phyloP scores from a whole-genome alignment of 2,797 vertebrate genomes.

The Syncerus caffer region DNA sequence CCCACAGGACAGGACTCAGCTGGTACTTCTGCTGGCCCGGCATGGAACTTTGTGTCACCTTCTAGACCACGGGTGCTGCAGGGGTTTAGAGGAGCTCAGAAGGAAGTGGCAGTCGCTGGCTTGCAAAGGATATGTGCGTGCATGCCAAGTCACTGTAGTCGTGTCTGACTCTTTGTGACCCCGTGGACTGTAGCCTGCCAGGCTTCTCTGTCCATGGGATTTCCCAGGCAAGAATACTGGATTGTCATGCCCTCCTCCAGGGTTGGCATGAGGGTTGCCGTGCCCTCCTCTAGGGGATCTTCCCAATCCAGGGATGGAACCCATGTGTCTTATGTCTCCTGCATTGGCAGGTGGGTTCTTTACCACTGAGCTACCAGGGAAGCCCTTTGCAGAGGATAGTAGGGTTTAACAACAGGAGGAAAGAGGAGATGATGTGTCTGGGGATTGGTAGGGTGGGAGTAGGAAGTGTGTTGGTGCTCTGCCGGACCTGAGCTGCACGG shows the following conservation, averaged over 20 bases:
- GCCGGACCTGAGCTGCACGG: neutral
- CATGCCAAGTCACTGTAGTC: neutral
- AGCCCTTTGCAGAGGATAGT: neutral
- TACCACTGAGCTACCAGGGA: neutral
- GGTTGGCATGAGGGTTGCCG: neutral
- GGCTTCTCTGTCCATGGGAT: neutral
- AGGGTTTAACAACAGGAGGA: neutral
- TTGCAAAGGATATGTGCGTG: neutral
- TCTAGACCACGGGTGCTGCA: accelerated
- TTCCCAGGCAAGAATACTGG: neutral
- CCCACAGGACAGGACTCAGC: accelerated
- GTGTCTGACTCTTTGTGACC: neutral
- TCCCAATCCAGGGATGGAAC: neutral
- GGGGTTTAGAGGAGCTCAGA: neutral
- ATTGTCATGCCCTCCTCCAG: neutral
- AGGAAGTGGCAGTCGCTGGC: neutral
- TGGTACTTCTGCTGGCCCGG: neutral
- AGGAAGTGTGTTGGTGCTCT: neutral
- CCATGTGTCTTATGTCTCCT: neutral
- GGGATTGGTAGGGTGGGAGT: neutral
- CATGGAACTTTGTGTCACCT: accelerated
- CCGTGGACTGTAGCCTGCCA: neutral
- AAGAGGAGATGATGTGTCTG: neutral
- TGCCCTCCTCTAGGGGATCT: neutral
- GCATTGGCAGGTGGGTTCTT: neutral